Conservation (phyloP, 53 echinoderm and acorn worm species). For the Hippasteria phrygiana region DNA sequence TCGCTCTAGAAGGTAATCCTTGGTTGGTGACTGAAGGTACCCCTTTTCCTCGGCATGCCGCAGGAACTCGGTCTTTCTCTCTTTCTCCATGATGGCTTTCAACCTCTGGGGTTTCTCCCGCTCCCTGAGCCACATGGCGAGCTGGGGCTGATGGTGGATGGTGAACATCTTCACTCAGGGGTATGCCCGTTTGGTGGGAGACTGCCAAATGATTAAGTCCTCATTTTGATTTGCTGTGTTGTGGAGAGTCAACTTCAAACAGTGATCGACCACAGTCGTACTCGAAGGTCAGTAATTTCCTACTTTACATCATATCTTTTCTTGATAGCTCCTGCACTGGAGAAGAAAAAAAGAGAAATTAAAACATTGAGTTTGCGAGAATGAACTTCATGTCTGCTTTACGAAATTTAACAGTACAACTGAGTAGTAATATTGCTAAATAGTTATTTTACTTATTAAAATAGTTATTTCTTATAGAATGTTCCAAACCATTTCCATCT, state of each 20-base stretch:
- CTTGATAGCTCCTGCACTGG: too few relatives aligned
- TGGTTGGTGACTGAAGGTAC: slow-evolving; percentile 76
- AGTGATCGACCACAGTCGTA: not conserved
- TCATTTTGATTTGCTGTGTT: not conserved
- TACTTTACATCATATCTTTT: not conserved
- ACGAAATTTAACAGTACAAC: too few relatives aligned
- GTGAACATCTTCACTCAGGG: slow-evolving; percentile 55
- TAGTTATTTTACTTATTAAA: too few relatives aligned
- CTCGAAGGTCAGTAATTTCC: not conserved
- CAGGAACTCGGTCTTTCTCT: slow-evolving; percentile 82
- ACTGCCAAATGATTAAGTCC: not conserved
- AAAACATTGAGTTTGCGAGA: too few relatives aligned
- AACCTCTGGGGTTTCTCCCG: slow-evolving; percentile 87
- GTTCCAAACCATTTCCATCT: too few relatives aligned
- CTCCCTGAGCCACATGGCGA: slow-evolving; percentile 89
- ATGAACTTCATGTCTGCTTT: too few relatives aligned
- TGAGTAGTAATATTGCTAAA: too few relatives aligned
- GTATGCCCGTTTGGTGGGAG: not conserved
- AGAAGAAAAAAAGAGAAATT: too few relatives aligned
- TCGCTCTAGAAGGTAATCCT: slow-evolving; percentile 57
- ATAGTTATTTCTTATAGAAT: too few relatives aligned
- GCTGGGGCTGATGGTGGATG: slow-evolving; percentile 80
- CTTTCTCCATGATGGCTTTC: slow-evolving; percentile 87
- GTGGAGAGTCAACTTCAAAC: not conserved
- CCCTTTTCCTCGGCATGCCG: slow-evolving; percentile 89